These are phyloP conservation scores for Channallabes apus DNA, from an alignment of 2,797 vertebrate species.

Conservation along the genomic window DNA sequence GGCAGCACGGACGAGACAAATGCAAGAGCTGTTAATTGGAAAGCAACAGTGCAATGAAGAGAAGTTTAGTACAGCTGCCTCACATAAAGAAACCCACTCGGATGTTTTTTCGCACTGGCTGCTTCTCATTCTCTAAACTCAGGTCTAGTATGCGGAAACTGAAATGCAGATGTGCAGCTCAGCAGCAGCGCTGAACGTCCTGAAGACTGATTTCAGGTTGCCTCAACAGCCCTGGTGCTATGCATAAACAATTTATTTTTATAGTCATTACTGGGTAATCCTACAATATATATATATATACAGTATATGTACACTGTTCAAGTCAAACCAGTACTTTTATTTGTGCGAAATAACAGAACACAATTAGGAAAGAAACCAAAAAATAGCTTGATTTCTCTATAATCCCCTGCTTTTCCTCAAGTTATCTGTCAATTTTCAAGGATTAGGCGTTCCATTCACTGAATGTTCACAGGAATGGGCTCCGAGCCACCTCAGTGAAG, in stretches of 20 bases:
- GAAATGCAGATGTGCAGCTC: background rate
- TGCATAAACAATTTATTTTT: background rate
- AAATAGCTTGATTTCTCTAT: no score
- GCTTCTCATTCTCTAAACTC: conserved; percentile 2
- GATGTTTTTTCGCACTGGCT: background rate
- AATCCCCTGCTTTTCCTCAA: no score
- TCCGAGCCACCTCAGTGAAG: no score
- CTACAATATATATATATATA: background rate
- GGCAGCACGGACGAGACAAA: conserved; percentile 2
- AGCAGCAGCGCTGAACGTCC: background rate
- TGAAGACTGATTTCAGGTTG: background rate
- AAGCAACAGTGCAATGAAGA: background rate
- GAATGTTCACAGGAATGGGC: no score
- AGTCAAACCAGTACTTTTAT: no score
- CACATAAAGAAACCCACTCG: background rate
- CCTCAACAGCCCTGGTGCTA: background rate
- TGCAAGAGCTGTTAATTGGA: background rate
- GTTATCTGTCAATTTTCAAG: no score
- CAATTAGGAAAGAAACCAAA: no score
- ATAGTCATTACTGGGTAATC: background rate
- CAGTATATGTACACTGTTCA: no score
- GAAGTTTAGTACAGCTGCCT: background rate
- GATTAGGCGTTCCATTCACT: no score
- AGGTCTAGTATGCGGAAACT: background rate
- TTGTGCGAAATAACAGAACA: no score